Evolutionary conservation across 2,888 invertebrate species (phyloP).

Genomic region (Cerastoderma edule): DNA sequence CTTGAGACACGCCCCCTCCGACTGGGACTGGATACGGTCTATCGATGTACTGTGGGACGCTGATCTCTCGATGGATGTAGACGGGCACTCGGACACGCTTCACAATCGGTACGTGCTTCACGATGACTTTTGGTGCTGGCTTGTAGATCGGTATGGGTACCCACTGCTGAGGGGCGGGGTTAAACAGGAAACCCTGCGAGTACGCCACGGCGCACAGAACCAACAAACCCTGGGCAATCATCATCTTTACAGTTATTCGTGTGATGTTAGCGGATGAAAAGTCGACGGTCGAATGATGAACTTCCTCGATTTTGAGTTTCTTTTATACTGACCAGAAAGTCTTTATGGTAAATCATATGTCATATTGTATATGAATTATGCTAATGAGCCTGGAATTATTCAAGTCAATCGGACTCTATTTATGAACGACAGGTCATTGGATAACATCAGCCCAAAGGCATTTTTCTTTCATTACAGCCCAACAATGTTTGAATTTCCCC

Average conservation of each 20-base stretch:
- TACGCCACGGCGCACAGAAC: background rate
- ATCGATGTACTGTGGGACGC: conserved; percentile 16
- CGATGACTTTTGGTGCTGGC: too few relatives aligned
- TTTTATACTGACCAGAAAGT: too few relatives aligned
- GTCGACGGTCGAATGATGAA: conserved; percentile 9
- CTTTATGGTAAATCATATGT: too few relatives aligned
- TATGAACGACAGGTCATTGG: too few relatives aligned
- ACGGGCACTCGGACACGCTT: conserved; percentile 16
- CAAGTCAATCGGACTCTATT: too few relatives aligned
- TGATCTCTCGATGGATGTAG: background rate
- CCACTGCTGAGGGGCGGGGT: too few relatives aligned
- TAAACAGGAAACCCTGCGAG: conserved; percentile 2
- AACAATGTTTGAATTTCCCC: too few relatives aligned
- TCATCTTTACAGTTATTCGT: background rate
- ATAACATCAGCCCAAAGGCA: too few relatives aligned
- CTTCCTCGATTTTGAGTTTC: background rate
- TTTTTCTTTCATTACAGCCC: too few relatives aligned
- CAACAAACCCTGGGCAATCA: conserved; percentile 5
- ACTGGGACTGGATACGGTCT: conserved; percentile 2
- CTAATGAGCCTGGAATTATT: too few relatives aligned
- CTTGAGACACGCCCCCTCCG: background rate
- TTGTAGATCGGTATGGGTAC: background rate
- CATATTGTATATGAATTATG: too few relatives aligned
- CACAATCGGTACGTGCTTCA: conserved; percentile 11
- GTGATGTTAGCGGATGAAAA: too few relatives aligned